These are phyloP conservation scores for Sylvicola cinctus DNA, from an alignment of 2,888 invertebrate genomes.

Conservation along the genomic window DNA sequence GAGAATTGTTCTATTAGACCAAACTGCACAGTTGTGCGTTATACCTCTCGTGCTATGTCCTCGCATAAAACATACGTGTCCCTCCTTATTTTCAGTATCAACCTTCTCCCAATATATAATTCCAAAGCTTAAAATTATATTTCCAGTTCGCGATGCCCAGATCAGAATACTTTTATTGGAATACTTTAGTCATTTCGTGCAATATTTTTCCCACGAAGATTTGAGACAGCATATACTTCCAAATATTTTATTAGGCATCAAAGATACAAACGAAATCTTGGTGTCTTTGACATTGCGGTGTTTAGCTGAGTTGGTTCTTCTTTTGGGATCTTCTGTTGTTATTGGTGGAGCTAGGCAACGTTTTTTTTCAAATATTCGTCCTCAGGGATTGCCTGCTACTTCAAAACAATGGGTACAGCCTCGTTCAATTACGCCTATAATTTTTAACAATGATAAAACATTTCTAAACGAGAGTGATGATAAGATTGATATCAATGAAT, in stretches of 20 bases:
- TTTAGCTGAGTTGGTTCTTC: slow-evolving; percentile 64
- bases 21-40: slow-evolving; percentile 41
- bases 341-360: slow-evolving; percentile 61
- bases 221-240: too few relatives aligned
- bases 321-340: slow-evolving; percentile 66
- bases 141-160: slow-evolving; percentile 69
- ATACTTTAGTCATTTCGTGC: slow-evolving; percentile 56
- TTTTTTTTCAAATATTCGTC: slow-evolving; percentile 71
- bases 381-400: slow-evolving; percentile 21
- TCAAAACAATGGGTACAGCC: slow-evolving; percentile 19
- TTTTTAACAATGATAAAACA: too few relatives aligned
- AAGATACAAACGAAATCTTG: slow-evolving; percentile 64
- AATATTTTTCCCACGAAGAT: slow-evolving; percentile 57
- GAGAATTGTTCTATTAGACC: slow-evolving; percentile 65
- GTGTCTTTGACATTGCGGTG: slow-evolving; percentile 64
- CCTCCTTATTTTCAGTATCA: slow-evolving; percentile 42
- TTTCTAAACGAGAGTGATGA: too few relatives aligned
- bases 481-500: slow-evolving; percentile 12
- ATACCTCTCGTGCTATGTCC: too few relatives aligned
- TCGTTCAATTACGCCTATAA: slow-evolving; percentile 23
- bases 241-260: too few relatives aligned
- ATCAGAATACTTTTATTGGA: slow-evolving; percentile 56
- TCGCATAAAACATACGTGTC: too few relatives aligned
- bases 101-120: slow-evolving; percentile 54
- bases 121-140: slow-evolving; percentile 57